These are phyloP conservation scores for Phalacrocorax brasilianus DNA, from an alignment of 2,113 vertebrate genomes.

Conservation along the genomic window DNA sequence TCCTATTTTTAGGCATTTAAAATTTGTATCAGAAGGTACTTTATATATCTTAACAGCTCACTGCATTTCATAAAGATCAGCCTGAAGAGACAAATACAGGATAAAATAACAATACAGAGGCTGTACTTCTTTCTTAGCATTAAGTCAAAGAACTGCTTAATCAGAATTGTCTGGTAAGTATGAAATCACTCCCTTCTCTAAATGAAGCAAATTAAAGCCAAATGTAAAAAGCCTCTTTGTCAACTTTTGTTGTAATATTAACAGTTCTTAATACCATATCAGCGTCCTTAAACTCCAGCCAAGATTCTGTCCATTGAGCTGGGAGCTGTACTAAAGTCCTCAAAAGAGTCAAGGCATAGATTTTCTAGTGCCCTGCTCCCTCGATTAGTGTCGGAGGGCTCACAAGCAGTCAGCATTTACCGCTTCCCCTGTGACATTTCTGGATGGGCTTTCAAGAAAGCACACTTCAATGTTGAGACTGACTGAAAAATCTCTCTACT, in stretches of 20 bases:
- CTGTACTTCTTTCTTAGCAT: background rate
- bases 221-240: background rate
- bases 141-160: background rate
- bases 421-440: background rate
- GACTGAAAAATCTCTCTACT: background rate
- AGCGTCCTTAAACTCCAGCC: background rate
- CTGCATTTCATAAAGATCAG: background rate
- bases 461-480: background rate
- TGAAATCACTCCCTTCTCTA: background rate
- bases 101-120: background rate
- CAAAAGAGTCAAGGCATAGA: background rate
- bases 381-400: background rate
- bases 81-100: background rate
- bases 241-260: background rate
- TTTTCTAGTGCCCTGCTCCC: background rate
- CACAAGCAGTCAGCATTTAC: background rate
- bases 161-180: background rate
- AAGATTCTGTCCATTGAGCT: background rate
- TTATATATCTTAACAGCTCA: background rate
- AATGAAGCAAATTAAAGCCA: background rate
- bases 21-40: background rate
- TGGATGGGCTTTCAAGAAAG: background rate
- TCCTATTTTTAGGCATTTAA: background rate
- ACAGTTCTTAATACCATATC: background rate
- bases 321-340: background rate